A percentile compares a stretch with the other conserved stretches of the same genome.
Evolutionary conservation across 1,140 invertebrate genomes (phyloP).

Genomic region (Monomorium pharaonis): DNA sequence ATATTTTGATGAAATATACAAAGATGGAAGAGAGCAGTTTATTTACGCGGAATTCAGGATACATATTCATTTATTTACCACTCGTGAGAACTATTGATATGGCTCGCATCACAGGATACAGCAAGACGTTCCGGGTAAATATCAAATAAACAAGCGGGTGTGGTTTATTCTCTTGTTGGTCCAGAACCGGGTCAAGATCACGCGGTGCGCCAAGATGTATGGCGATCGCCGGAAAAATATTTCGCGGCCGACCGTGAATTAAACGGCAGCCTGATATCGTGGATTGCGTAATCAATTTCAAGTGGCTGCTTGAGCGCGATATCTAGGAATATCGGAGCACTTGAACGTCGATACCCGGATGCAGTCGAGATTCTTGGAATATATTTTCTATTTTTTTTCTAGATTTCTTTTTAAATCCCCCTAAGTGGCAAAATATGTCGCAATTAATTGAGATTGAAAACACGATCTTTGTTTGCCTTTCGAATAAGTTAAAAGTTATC

Average conservation of each 20-base stretch:
- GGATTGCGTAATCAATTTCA: conserved; percentile 53
- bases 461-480: background rate
- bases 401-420: background rate
- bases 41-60: background rate
- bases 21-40: background rate
- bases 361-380: conserved; percentile 3
- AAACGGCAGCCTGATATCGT: conserved; percentile 16
- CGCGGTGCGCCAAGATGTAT: conserved; percentile 40
- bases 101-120: background rate
- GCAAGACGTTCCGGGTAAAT: conserved; percentile 15
- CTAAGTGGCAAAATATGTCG: background rate
- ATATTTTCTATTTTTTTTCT: background rate
- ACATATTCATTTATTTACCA: background rate
- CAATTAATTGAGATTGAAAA: background rate
- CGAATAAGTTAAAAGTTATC: background rate
- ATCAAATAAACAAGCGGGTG: conserved; percentile 24
- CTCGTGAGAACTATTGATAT: background rate
- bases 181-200: conserved; percentile 61
- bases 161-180: background rate
- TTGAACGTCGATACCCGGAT: background rate
- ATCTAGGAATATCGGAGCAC: conserved; percentile 15
- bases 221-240: conserved; percentile 41
- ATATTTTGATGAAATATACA: background rate
- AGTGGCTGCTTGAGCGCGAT: conserved; percentile 5
- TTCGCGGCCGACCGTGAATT: conserved; percentile 55